Evolutionary conservation across 2,797 vertebrate species (phyloP).

Genomic region (Sebastolobus alascanus): DNA sequence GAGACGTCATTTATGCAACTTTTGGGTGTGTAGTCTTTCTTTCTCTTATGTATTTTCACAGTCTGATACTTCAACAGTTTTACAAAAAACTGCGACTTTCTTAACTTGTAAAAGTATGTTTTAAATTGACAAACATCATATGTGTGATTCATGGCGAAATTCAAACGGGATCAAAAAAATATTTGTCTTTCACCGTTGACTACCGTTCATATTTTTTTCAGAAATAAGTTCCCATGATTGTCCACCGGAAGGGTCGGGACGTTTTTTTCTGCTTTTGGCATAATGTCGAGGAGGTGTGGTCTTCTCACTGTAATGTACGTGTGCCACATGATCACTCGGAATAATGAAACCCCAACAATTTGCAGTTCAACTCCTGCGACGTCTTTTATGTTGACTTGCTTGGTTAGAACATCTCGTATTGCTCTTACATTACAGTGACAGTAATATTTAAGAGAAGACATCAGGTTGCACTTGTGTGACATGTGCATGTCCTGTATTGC

Average conservation of each 20-base stretch:
- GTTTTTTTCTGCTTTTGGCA: constrained; percentile 17
- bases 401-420: constrained; percentile 5
- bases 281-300: not conserved
- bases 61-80: too few species aligned
- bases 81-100: too few species aligned
- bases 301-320: not conserved
- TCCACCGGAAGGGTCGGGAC: not conserved
- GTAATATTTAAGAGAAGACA: not conserved
- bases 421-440: constrained; percentile 6
- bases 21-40: too few species aligned
- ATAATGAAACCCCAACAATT: not conserved
- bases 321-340: not conserved
- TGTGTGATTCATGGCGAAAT: too few species aligned
- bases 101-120: too few species aligned
- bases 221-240: too few species aligned
- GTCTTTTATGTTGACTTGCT: not conserved
- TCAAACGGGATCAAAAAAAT: too few species aligned
- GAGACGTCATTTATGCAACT: too few species aligned
- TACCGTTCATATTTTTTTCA: too few species aligned
- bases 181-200: too few species aligned
- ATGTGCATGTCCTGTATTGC: constrained; percentile 65
- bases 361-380: not conserved
- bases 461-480: constrained; percentile 45
- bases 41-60: too few species aligned
- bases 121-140: too few species aligned